A percentile compares a stretch with the other conserved stretches of the same genome.
Evolutionary conservation across 92 coral and sea anemone genomes (phyloP).

Genomic region (Galaxea fascicularis): DNA sequence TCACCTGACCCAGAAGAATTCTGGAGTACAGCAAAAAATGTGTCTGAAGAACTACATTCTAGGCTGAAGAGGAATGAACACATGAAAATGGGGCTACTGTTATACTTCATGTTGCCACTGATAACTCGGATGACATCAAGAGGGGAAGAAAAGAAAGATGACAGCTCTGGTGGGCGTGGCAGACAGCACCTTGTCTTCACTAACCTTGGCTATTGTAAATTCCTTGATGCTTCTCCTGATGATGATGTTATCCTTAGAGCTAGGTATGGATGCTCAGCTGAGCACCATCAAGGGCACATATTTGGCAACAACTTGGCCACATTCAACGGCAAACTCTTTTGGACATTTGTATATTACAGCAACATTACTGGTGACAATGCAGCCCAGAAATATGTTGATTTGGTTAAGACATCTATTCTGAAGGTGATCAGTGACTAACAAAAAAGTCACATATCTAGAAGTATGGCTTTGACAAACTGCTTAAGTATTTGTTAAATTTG

Average conservation of each 20-base stretch:
- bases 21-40: slow-evolving; percentile 2
- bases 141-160: not conserved
- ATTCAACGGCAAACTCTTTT: slow-evolving; percentile 10
- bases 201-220: slow-evolving; percentile 9
- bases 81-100: not conserved
- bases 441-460: too few relatives aligned
- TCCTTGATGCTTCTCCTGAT: slow-evolving; percentile 22
- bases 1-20: not conserved
- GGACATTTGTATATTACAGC: slow-evolving; percentile 6
- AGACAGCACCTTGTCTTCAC: slow-evolving; percentile 5
- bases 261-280: slow-evolving; percentile 16
- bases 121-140: not conserved
- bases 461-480: too few relatives aligned
- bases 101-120: not conserved
- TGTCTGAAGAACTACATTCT: not conserved
- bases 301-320: slow-evolving; percentile 4
- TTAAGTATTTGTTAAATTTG: too few relatives aligned
- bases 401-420: slow-evolving; percentile 4
- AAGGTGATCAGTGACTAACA: not conserved
- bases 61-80: slow-evolving; percentile 20
- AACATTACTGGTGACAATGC: not conserved
- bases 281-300: slow-evolving; percentile 14
- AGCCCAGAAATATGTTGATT: slow-evolving; percentile 3
- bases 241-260: slow-evolving; percentile 16
- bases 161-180: not conserved